Evolutionary conservation across 2,888 invertebrate genomes (phyloP), one percentile per base, ranked within the genome.

Genomic region (Ernsta delagoae): DNA sequence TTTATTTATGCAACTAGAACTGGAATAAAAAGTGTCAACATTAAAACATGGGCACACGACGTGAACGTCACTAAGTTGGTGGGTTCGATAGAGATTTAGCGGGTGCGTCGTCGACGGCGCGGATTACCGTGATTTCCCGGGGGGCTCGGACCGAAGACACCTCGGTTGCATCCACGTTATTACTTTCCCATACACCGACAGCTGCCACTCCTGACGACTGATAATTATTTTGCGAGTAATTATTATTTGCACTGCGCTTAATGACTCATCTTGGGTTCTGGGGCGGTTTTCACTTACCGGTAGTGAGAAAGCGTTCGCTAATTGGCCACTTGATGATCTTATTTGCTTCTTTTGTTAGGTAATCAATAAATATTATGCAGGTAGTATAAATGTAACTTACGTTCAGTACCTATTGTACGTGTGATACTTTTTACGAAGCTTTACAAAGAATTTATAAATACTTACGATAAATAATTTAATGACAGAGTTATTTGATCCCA

Each of bases 111-210:
- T 24, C 24, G 31, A 31, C 31, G 31, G 31, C 83, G 83, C 84
- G 92, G 93, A 90, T 93, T 92, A 93, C 89, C 82, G 90, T 89
- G 93, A 93, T 93, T 93, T 93, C 93, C 93, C 92, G 87, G 77
- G 92, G 90, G 92, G 85, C 81, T 83, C 85, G 85, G 87, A 88
- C 87, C 87, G 84, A 89, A 91, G 92, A 92, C 92, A 92, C 90
- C 92, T 92, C 83, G 76, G 83, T 80, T 84, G 87, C 89, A 90
- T 90, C 85, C 79, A 80, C 86, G 82, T 85, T 92, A 92, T 92
- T 92, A 90, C 92, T 92, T 91, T 90, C 82, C 86, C 85, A 89
- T 90, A 83, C 82, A 78, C 79, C 82, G 85, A 85, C 87, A 85
- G 84, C 82, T 83, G 64, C 69, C 74, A 82, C 75, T 77, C 73